A percentile compares a stretch with the other conserved stretches of the same genome.
Evolutionary conservation across 2,797 vertebrate species (phyloP).

Genomic region (Dipus sagitta): DNA sequence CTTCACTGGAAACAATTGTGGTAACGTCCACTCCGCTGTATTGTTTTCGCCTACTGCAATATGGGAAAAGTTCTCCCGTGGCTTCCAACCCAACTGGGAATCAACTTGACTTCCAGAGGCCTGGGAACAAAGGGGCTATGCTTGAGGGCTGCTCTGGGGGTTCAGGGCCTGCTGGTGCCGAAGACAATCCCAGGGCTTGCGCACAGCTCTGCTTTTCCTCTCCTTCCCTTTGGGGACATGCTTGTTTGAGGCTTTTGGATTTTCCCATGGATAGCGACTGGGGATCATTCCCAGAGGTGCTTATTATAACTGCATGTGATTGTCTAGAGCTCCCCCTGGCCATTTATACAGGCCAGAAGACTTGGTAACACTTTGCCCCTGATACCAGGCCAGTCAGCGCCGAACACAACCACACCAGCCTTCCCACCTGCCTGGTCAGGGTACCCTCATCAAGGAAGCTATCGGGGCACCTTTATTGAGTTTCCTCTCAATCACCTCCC

Average conservation of each 20-base stretch:
- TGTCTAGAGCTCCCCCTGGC: background rate
- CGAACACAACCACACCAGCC: background rate
- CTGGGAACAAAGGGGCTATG: constrained; percentile 86
- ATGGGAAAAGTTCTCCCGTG: constrained; percentile 86
- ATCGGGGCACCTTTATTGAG: accelerated
- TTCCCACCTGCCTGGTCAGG: background rate
- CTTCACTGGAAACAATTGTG: constrained; percentile 89
- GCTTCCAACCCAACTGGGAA: constrained; percentile 86
- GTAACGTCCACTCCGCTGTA: constrained; percentile 84
- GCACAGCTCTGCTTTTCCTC: constrained; percentile 55
- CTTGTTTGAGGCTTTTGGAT: background rate
- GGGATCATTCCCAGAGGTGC: background rate
- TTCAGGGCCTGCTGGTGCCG: constrained; percentile 37
- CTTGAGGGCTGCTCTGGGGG: constrained; percentile 85
- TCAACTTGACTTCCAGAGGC: constrained; percentile 81
- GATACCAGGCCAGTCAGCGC: no score
- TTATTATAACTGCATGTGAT: background rate
- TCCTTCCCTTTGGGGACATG: constrained; percentile 43
- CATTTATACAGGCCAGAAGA: background rate
- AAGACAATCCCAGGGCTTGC: constrained; percentile 60
- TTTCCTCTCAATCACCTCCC: background rate
- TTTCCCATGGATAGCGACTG: constrained; percentile 67
- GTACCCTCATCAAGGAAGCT: background rate
- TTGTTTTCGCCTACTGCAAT: constrained; percentile 86
- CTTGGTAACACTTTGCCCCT: background rate